Evolutionary conservation across 2,113 vertebrate species (phyloP).

Genomic region (Bubo blakistoni): DNA sequence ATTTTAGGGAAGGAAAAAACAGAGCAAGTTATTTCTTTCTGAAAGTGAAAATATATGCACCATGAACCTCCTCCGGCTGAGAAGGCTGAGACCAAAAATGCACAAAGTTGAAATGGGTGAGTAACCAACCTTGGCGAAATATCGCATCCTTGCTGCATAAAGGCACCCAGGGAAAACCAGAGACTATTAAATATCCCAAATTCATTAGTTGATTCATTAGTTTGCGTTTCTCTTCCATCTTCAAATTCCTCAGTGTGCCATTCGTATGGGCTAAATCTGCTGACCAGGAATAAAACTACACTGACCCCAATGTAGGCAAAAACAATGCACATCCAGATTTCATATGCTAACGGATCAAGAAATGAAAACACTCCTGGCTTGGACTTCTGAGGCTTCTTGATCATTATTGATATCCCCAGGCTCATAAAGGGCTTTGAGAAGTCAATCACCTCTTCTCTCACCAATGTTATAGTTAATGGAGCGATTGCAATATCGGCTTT

Average conservation of each 20-base stretch:
- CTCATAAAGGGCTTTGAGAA: conserved; percentile 99
- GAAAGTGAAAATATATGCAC: conserved; percentile 79
- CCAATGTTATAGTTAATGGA: conserved; percentile 95
- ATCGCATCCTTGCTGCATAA: conserved; percentile 99
- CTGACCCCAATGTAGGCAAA: conserved; percentile 99
- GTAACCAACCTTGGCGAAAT: conserved; percentile 99
- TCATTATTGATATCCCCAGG: conserved; percentile 99
- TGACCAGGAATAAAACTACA: conserved; percentile 99
- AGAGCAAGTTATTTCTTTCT: conserved; percentile 26
- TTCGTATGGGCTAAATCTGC: conserved; percentile 98
- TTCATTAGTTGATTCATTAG: conserved; percentile 98
- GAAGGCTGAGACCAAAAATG: conserved; percentile 79
- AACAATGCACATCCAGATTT: conserved; percentile 99
- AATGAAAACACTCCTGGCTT: conserved; percentile 99
- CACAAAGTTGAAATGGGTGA: conserved; percentile 78
- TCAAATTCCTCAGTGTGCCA: conserved; percentile 99
- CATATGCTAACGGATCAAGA: conserved; percentile 97
- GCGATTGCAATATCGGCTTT: conserved; percentile 99
- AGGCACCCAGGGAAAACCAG: conserved; percentile 99
- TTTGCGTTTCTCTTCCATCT: conserved; percentile 96
- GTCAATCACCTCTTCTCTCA: conserved; percentile 99
- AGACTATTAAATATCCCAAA: conserved; percentile 99
- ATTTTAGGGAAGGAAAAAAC: neutral
- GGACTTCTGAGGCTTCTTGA: conserved; percentile 99
- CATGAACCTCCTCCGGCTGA: conserved; percentile 63